Percentiles rank a stretch among this genome's conserved stretches.
These are phyloP conservation scores for Enteromius argenteus DNA, from an alignment of 2,797 vertebrate genomes.

Conservation along the genomic window DNA sequence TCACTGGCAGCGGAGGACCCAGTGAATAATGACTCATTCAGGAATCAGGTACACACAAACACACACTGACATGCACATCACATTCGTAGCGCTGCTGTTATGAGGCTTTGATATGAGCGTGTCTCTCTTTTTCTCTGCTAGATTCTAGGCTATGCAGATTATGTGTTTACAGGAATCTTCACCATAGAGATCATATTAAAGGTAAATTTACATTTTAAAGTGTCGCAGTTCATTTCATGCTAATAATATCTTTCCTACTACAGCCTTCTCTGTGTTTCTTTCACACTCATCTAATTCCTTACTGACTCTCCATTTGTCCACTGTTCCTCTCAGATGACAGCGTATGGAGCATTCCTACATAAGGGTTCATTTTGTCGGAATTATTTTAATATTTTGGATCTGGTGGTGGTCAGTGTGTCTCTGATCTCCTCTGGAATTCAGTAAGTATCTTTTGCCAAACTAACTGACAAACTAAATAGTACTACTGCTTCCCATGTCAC, in stretches of 20 bases:
- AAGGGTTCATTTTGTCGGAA: conserved; percentile 99
- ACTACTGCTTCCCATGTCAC: conserved; percentile 29
- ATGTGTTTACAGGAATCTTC: conserved; percentile 99
- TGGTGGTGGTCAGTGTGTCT: conserved; percentile 98
- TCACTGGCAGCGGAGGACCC: conserved; percentile 98
- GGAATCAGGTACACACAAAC: conserved; percentile 87
- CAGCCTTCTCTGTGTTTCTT: conserved; percentile 22
- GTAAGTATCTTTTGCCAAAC: conserved; percentile 82
- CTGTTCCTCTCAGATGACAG: conserved; percentile 88
- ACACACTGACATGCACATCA: conserved; percentile 5
- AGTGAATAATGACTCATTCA: conserved; percentile 90
- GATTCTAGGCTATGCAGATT: conserved; percentile 99
- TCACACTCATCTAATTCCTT: conserved; percentile 20
- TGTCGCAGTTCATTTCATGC: neutral
- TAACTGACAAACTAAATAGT: conserved; percentile 25
- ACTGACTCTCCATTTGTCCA: conserved; percentile 23
- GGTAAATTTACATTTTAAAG: conserved; percentile 74
- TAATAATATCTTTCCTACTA: conserved; percentile 11
- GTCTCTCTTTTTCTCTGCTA: conserved; percentile 69
- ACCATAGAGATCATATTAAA: conserved; percentile 99
- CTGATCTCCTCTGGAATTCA: conserved; percentile 99
- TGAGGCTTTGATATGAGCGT: conserved; percentile 58
- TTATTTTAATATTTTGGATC: conserved; percentile 98
- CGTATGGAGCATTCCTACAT: conserved; percentile 96
- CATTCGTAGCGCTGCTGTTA: conserved; percentile 45